Evolutionary conservation across 2,888 invertebrate species (phyloP), one percentile per base, ranked within the genome.

Genomic region (Hetaerina titia): DNA sequence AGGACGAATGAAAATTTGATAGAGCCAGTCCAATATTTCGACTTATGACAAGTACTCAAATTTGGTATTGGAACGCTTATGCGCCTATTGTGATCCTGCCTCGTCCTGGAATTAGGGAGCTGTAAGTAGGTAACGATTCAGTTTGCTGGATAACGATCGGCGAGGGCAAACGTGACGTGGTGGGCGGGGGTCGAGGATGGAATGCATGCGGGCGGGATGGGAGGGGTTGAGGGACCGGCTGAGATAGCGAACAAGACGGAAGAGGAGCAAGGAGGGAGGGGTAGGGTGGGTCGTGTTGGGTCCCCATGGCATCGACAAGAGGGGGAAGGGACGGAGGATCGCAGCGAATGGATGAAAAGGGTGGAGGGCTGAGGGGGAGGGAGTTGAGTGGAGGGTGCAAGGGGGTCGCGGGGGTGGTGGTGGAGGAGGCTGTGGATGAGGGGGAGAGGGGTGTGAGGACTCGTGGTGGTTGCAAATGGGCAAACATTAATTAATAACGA

Each of bases 401-500:
- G 58, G 81, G 89, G 13, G 74, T 69, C 92, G 92, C 69, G 64
- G 92, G 92, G 92, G 56, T 92, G 90, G 58, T 25, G 56, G 45
- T 56, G 19, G 92, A 31, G 31, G 90, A 31, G 25, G 25, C 19
- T 31, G 63, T 63, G 25, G 31, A 58, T 22, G 45, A 58, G 8
- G 31, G 90, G 22, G 64, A 64, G 22, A 64, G 31, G 90, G 45
- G 69, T 5, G 81, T 13, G 81, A 31, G 45, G 92, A 69, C 69
- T 92, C 92, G 69, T 45, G 92, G 64, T 31, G 92, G 92, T 92
- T 92, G 92, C 92, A 92, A 92, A 92, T 92, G 92, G 92, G 92
- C 92, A 92, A 92, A 92, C 92, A 92, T 92, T 92, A 92, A 92
- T 92, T 92, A 92, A 92, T 92, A 92, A 92, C 92, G 92, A 92